A percentile compares a stretch with the other conserved stretches of the same genome.
Conservation (phyloP, 2,888 invertebrate genomes). For the Hipparchia sbordonii region DNA sequence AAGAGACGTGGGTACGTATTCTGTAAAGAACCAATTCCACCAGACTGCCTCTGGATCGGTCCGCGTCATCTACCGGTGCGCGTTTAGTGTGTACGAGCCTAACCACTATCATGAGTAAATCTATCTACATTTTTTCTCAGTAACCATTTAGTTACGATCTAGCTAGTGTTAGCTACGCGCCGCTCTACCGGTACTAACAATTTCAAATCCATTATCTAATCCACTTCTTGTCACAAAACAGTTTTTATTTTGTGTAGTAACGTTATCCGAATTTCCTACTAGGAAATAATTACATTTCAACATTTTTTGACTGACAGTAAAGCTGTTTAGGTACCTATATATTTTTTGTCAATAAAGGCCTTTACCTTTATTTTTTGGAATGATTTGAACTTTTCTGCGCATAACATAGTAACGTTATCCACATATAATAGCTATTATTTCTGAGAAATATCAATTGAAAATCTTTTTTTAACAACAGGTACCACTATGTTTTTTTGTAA, state of each 20-base stretch:
- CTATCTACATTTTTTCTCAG: neutral
- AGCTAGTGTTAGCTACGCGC: conserved; percentile 13
- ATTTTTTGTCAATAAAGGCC: conserved; percentile 17
- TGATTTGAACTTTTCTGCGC: no score
- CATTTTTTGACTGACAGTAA: conserved; percentile 22
- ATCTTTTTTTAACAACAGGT: no score
- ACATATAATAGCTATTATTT: no score
- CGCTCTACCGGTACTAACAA: conserved; percentile 16
- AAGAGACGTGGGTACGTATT: no score
- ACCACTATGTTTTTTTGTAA: no score
- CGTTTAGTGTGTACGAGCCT: neutral
- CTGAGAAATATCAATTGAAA: no score
- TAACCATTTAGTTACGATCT: neutral
- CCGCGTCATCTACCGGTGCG: no score
- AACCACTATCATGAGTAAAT: neutral
- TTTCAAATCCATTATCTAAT: conserved; percentile 24
- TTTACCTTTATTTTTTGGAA: neutral
- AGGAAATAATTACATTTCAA: conserved; percentile 27
- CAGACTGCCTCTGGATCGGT: no score
- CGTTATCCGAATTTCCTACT: conserved; percentile 29
- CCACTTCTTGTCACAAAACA: conserved; percentile 22
- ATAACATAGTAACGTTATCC: no score
- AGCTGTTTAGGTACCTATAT: conserved; percentile 5
- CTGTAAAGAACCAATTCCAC: no score
- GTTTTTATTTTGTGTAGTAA: conserved; percentile 21